Base-by-base conservation (phyloP, 2,797 vertebrate genomes). In the Takifugu rubripes region DNA sequence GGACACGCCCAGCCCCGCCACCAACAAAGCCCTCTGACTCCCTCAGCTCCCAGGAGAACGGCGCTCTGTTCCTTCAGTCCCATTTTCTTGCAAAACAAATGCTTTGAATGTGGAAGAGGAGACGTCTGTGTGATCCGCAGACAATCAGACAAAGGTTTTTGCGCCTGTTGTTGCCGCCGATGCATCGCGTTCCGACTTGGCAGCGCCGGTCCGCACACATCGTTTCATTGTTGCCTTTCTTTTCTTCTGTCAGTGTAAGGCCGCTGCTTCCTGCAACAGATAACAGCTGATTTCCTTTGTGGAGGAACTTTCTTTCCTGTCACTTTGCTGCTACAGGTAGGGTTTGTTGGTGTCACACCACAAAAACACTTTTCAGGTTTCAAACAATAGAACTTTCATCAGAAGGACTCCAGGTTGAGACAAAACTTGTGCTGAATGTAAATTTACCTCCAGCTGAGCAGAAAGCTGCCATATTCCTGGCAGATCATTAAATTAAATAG, bases 171-270 rank as follows among this genome's bases (percentile, higher is more conserved):
- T 69, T 66, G 68, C 81, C 79, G 84, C 86, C 83, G 66, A 52
- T 64, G 59, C 77, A 72, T 85, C 81, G 84, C 70, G 21, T 71
- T 75, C 64, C 52, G 52, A 67, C 64, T 73, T 74, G 72, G 77
- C 81, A 81, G 69, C 81, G 51, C 77, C 80, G 64, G 60, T 80
- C 68, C 68, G 78, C 59, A 75, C 48, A 78, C 64, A 59, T 59
- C 66, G 63, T 51, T 46, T 48, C 60, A 72, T 87, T 84, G 72
- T 79, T 82, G 71, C 45, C 63, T 59, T 66, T 49, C 58, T 66
- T 87, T 88, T 79, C 88, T 83, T 87, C 61, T 78, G 66, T 75
- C 57, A 70, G 74, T 83, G 73, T 63, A 67, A 68, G 62, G 78
- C 84, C 86, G 84, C 54, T 76, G 48, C 53, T 64, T 52, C 66